A percentile compares a stretch with the other conserved stretches of the same genome.
These are phyloP conservation scores for Hypselothyrea guttata DNA, from an alignment of 2,888 invertebrate species.

Conservation along the genomic window DNA sequence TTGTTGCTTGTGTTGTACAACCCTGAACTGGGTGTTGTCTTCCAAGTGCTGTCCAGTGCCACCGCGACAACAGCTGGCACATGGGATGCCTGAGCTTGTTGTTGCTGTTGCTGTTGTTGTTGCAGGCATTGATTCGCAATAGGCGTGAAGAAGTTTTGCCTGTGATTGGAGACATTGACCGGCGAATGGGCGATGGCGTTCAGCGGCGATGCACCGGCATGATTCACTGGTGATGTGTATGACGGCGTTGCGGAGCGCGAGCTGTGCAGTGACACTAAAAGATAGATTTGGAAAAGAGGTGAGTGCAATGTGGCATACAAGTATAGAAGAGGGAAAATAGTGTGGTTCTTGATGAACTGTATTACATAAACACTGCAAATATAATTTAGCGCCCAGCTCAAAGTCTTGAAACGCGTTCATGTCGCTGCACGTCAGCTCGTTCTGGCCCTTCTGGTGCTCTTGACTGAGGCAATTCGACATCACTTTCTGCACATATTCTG, in stretches of 20 bases:
- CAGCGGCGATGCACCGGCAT: constrained; percentile 86
- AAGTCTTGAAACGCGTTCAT: constrained; percentile 80
- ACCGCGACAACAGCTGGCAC: constrained; percentile 39
- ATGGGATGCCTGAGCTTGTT: constrained; percentile 3
- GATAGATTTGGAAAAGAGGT: constrained; percentile 1
- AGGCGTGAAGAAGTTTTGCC: constrained; percentile 95
- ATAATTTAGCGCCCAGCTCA: constrained; percentile 80
- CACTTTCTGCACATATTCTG: constrained; percentile 61
- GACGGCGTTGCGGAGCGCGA: constrained; percentile 96
- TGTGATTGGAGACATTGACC: constrained; percentile 86
- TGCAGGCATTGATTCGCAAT: constrained; percentile 83
- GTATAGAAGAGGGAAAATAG: background rate
- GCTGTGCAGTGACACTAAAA: constrained; percentile 93
- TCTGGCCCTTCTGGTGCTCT: constrained; percentile 8
- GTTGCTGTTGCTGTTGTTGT: constrained; percentile 36
- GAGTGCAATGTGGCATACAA: background rate
- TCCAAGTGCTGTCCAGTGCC: constrained; percentile 78
- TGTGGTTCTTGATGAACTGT: background rate
- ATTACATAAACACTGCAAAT: constrained; percentile 82
- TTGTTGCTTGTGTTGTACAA: constrained; percentile 76
- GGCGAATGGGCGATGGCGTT: constrained; percentile 85
- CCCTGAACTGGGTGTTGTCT: constrained; percentile 81
- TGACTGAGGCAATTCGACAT: constrained; percentile 39
- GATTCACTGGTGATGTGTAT: constrained; percentile 89
- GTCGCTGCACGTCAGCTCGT: constrained; percentile 33